Percentiles rank a stretch among this genome's conserved stretches.
Evolutionary conservation across 2,797 vertebrate genomes (phyloP).

Genomic region (Gymnopithys bicolor): DNA sequence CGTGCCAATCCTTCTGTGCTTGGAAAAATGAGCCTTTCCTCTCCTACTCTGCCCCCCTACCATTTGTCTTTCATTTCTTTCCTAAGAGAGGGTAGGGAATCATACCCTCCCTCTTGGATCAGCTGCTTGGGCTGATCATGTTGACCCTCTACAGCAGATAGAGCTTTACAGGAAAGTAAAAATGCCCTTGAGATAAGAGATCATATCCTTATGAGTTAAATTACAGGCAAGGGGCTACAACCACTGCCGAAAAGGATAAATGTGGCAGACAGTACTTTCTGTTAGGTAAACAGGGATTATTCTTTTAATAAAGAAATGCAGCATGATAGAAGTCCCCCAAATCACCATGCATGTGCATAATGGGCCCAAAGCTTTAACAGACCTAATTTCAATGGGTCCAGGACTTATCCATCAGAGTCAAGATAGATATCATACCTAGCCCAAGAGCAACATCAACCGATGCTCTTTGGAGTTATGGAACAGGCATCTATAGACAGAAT

Average conservation of each 20-base stretch:
- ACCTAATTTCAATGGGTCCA: background rate
- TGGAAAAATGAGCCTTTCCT: background rate
- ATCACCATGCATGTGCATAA: background rate
- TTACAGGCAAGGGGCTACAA: background rate
- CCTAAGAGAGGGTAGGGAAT: background rate
- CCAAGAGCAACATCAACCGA: background rate
- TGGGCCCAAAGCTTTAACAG: background rate
- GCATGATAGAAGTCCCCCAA: background rate
- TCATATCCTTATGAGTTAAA: background rate
- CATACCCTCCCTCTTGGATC: background rate
- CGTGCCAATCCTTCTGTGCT: slow-evolving; percentile 11
- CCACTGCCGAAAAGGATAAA: background rate
- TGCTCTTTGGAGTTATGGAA: background rate
- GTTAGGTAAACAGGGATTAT: background rate
- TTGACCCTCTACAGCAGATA: background rate
- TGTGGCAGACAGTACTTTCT: background rate
- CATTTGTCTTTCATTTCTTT: slow-evolving; percentile 25
- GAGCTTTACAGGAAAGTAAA: background rate
- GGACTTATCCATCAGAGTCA: background rate
- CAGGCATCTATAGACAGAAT: background rate
- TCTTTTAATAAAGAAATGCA: background rate
- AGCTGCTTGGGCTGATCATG: background rate
- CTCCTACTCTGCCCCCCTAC: background rate
- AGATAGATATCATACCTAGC: background rate
- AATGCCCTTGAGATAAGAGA: background rate